Evolutionary conservation across 2,113 vertebrate species (phyloP), one percentile per base, ranked within the genome.

Genomic region (Bostrychus sinensis): DNA sequence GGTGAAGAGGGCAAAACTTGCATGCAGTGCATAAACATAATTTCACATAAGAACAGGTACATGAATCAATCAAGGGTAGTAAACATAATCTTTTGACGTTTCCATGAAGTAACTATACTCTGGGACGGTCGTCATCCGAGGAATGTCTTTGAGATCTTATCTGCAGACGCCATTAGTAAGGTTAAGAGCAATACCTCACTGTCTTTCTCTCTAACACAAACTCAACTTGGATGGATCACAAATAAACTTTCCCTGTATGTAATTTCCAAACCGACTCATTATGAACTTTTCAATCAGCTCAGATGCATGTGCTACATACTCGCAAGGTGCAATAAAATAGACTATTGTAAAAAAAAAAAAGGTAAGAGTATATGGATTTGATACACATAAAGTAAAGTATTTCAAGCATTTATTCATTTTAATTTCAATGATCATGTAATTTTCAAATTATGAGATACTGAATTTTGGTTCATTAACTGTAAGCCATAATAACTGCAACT

Each of bases 61-160:
- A 36, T 30, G 39, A 8, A 1, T 45, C 14, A 17, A 26, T 11
- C 6, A 13, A 36, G 19, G 28, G 37, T 34, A 7, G 6, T 43
- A 30, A 9, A 54, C 37, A 13, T 6, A 14, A 5, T 60, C 13
- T 46, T 23, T 22, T 5, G 32, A 39, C 25, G 1, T 20, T 38
- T 46, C 32, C 32, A 42, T 5, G 38, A 43, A 34, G 55, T 25
- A 0, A 20, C 48, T 16, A 1, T 0, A 30, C 51, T 1, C 22
- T 12, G n/a, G 19, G 43, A 55, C 34, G 28, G 30, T 17, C 36
- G 23, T 42, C 37, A 34, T 20, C 12, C 6, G 37, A 71, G 42
- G 55, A 71, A 77, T 62, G 66, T 26, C 39, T 10, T 42, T 25
- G 25, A 14, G 37, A 72, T 46, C 16, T 38, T 30, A 62, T 51